A percentile compares a stretch with the other conserved stretches of the same genome.
Evolutionary conservation across 2,888 invertebrate species (phyloP).

Genomic region (Epirrita christyi): DNA sequence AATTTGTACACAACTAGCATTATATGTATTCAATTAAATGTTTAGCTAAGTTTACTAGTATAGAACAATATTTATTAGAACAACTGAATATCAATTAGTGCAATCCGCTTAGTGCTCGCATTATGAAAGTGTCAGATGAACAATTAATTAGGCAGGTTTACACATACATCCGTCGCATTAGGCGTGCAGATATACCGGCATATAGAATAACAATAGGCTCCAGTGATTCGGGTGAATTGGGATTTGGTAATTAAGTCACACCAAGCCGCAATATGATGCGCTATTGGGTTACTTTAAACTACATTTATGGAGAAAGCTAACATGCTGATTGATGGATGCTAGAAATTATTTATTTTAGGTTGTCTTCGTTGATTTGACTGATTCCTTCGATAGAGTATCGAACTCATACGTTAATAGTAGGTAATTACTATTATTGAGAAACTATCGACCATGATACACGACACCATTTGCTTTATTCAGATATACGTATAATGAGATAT

Average conservation of each 20-base stretch:
- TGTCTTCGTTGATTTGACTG: not conserved
- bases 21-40: not conserved
- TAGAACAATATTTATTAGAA: constrained; percentile 14
- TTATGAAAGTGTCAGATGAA: constrained; percentile 26
- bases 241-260: constrained; percentile 34
- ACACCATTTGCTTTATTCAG: not conserved
- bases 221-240: constrained; percentile 49
- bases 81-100: constrained; percentile 28
- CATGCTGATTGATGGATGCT: too few relatives aligned
- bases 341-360: too few relatives aligned
- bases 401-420: not conserved
- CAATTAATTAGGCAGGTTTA: constrained; percentile 27
- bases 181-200: constrained; percentile 46
- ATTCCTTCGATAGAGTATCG: not conserved
- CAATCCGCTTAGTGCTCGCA: constrained; percentile 26
- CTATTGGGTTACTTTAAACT: constrained; percentile 22
- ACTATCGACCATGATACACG: not conserved
- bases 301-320: too few relatives aligned
- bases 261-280: constrained; percentile 20
- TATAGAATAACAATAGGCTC: constrained; percentile 17
- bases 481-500: too few relatives aligned
- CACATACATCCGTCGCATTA: constrained; percentile 46
- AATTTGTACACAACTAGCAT: too few relatives aligned
- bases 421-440: not conserved
- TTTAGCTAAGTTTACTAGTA: constrained; percentile 8